Percentiles rank a stretch among this genome's conserved stretches.
Evolutionary conservation across 2,888 invertebrate genomes (phyloP).

Genomic region (Xanthia togata): DNA sequence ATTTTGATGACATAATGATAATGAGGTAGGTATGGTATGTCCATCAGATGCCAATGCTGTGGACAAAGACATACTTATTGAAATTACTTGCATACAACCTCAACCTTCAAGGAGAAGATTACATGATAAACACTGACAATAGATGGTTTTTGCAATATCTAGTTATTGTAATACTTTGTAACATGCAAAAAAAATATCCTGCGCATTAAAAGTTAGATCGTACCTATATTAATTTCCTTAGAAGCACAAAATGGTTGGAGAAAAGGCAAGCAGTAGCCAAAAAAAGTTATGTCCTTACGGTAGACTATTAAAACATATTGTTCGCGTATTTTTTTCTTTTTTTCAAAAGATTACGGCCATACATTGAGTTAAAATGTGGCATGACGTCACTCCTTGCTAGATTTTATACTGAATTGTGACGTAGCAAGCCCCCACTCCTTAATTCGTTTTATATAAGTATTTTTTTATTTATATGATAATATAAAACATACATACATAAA

Average conservation of each 20-base stretch:
- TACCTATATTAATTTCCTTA: conserved; percentile 3
- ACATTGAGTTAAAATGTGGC: too few species aligned
- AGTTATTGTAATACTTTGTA: conserved; percentile 16
- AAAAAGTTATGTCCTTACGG: too few species aligned
- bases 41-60: background rate
- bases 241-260: background rate
- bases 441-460: too few species aligned
- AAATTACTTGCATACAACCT: conserved; percentile 14
- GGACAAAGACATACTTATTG: background rate
- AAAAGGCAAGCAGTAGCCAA: background rate
- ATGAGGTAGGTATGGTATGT: background rate
- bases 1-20: background rate
- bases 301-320: too few species aligned
- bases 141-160: conserved; percentile 31
- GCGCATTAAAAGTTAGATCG: background rate
- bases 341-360: too few species aligned
- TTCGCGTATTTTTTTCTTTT: too few species aligned
- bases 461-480: too few species aligned
- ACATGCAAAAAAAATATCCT: conserved; percentile 5
- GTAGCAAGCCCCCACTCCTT: too few species aligned
- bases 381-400: too few species aligned
- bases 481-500: too few species aligned
- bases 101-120: conserved; percentile 11
- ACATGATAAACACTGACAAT: conserved; percentile 42
- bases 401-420: too few species aligned